Evolutionary conservation across 2,113 vertebrate genomes (phyloP), one percentile per base, ranked within the genome.

Genomic region (Seriola aureovittata): DNA sequence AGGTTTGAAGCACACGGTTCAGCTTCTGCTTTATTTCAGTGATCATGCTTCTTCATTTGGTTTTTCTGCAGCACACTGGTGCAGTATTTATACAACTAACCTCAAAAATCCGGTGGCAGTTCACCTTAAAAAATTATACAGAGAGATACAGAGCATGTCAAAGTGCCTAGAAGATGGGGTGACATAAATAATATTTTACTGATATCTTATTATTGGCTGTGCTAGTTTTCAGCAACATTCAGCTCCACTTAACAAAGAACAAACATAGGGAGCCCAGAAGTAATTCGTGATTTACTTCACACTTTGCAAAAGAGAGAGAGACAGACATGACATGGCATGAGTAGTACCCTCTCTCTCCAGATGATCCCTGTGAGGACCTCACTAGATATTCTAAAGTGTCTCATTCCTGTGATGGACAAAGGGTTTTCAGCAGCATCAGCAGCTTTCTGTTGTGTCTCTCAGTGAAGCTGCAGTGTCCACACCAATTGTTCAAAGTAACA

Each of bases 401-500:
- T 78, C 29, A 19, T 59, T 60, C n/a, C 23, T 78, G 44, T 78
- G 55, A 66, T 85, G 71, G 59, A 85, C 23, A 57, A 57, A 38
- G 36, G 23, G 0, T 48, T 80, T 87, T 62, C 32, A 34, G 74
- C 78, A 60, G 65, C 68, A 74, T 88, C 81, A 81, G 85, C 86
- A 78, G 73, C 52, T 84, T 84, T 81, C 40, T 59, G 32, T 59
- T 40, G 67, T 32, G 68, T 67, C 17, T 67, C 17, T n/a, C 42
- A 25, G 73, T 13, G 36, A 62, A 16, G 46, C 63, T 44, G 23
- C 42, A 13, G 36, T 46, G 69, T 74, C 81, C 50, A 59, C 68
- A 65, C 36, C 50, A 25, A 72, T 64, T 50, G 71, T 72, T 87
- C 63, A 72, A 50, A 76, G 66, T 67, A 72, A 65, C 76, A 71